Base-by-base conservation (phyloP, 2,888 invertebrate species). In the Ophioninae sp. region DNA sequence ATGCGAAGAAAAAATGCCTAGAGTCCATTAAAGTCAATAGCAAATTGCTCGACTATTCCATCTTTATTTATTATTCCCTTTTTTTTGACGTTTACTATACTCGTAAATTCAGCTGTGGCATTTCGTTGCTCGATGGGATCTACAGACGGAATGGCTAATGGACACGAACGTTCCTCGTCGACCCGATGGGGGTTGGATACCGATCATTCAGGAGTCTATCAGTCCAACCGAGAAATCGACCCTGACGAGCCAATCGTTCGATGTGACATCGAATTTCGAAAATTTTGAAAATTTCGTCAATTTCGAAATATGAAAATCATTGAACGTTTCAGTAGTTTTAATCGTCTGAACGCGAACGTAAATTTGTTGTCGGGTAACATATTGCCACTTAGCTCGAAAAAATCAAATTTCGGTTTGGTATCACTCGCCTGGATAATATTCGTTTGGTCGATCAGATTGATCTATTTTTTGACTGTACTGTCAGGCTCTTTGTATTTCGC, bases 321-420 rank as follows among this genome's bases (percentile, higher is more conserved):
- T 10, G 22, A 58, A 67, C 58, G 88, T 77, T 89, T 89, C 56
- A 67, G 59, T 67, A 87, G 13, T 7, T 44, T 85, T 2, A 89
- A 86, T 82, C 69, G 65, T 23, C 78, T 88, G 2, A 89, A 89
- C 56, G 69, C 65, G 1, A 23, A 86, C 3, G 6, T 86, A 0
- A 90, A 89, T 67, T 6, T 20, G 0, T 1, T 87, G 0, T 87
- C 89, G 6, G 89, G 87, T 0, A 90, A 89, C 61, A 69, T 85
- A 20, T 69, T 89, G 2, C 90, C 90, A 0, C 6, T 86, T 10
- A 79, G 65, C 1, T 13, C 41, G 0, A 56, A 71, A 3, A 58
- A 82, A 39, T 79, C 23, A 8, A 71, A 13, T 44, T 23, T 79
- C 6, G 30, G 86, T 0, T 23, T 69, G 0, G 9, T n/a, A 0